phyloP scores from a whole-genome alignment of 2,797 vertebrate genomes.

The Bradypodion ventrale region DNA sequence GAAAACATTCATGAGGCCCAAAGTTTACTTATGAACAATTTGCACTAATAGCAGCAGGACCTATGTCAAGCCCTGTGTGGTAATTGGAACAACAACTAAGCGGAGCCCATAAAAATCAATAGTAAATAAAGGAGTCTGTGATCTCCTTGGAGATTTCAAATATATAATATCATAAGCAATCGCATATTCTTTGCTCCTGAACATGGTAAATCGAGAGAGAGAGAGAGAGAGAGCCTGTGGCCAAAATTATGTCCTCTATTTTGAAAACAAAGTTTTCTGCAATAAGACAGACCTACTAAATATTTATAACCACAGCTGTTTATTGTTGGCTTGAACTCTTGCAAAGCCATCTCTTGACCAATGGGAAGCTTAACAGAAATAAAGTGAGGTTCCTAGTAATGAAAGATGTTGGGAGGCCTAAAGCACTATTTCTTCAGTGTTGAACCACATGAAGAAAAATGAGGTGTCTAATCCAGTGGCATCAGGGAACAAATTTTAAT shows the following conservation, averaged over 20 bases:
- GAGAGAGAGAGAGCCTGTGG: not conserved
- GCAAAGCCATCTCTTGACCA: not conserved
- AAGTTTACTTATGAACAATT: not conserved
- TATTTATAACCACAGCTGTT: not conserved
- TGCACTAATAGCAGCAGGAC: not conserved
- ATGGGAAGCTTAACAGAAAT: not conserved
- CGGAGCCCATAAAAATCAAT: constrained; percentile 5
- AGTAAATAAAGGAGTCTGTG: constrained; percentile 9
- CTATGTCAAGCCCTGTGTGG: not conserved
- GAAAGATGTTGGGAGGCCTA: not conserved
- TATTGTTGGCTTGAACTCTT: constrained; percentile 3
- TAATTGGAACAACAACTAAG: constrained; percentile 12
- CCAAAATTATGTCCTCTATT: not conserved
- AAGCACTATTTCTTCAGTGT: not conserved
- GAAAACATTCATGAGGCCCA: not conserved
- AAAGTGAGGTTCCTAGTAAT: not conserved
- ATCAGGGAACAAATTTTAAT: not conserved
- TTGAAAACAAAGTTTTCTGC: not conserved
- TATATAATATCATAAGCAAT: constrained; percentile 17
- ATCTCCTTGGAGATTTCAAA: not conserved
- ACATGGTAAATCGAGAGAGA: not conserved
- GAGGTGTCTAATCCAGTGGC: not conserved
- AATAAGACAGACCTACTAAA: not conserved
- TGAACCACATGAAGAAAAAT: not conserved
- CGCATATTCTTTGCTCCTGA: not conserved